Percentiles rank a stretch among this genome's conserved stretches.
Evolutionary conservation across 2,113 vertebrate genomes (phyloP).

Genomic region (Hemicordylus capensis): DNA sequence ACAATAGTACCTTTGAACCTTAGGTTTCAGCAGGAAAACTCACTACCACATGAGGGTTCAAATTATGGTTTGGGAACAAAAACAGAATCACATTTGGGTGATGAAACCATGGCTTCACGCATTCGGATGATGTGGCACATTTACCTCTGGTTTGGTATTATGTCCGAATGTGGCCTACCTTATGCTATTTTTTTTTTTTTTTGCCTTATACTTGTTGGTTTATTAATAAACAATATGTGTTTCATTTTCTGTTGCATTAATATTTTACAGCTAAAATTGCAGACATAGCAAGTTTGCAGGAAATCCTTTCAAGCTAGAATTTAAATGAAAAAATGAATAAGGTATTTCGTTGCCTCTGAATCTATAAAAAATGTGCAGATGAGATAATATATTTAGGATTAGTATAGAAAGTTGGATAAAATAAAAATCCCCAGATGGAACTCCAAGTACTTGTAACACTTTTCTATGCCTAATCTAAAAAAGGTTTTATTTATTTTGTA

Average conservation of each 20-base stretch:
- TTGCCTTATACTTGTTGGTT: slow-evolving; percentile 28
- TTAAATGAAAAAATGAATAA: slow-evolving; percentile 62
- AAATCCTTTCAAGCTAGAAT: slow-evolving; percentile 48
- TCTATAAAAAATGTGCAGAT: slow-evolving; percentile 26
- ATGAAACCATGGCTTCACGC: no score
- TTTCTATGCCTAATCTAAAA: background rate
- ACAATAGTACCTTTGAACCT: no score
- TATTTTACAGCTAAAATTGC: slow-evolving; percentile 60
- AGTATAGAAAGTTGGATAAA: slow-evolving; percentile 4
- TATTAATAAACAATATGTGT: slow-evolving; percentile 63
- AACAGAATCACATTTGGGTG: no score
- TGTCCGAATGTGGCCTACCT: background rate
- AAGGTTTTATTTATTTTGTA: background rate
- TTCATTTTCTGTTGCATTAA: slow-evolving; percentile 65
- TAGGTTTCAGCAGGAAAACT: no score
- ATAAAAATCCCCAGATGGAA: slow-evolving; percentile 23
- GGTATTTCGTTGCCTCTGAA: background rate
- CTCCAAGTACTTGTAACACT: background rate
- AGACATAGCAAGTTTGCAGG: slow-evolving; percentile 52
- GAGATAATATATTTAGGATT: slow-evolving; percentile 47
- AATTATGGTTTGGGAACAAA: no score
- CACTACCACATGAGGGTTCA: no score
- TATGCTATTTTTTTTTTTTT: background rate
- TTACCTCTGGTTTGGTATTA: no score
- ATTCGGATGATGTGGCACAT: no score